Evolutionary conservation across 2,888 invertebrate species (phyloP), one percentile per base, ranked within the genome.

Genomic region (Dusona sp.): DNA sequence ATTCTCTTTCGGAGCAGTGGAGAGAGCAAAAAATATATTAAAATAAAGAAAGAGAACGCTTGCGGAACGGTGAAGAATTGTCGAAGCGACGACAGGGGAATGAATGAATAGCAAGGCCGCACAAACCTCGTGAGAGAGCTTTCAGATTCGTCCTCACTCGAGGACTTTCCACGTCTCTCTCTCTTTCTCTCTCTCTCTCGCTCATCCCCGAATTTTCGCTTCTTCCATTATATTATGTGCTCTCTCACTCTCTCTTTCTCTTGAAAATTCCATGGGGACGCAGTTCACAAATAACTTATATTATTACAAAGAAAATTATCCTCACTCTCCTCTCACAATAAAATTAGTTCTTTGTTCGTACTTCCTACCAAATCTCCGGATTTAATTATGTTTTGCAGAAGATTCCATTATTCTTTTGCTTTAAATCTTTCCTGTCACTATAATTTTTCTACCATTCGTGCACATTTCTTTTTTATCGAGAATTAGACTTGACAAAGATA

Each of bases 111-210:
- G 64, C 48, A 82, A 64, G 68, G 36, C 82, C 87, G 75, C 89
- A 88, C 85, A 88, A 86, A 88, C 87, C 88, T 84, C 87, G 88
- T 89, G 90, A 90, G 89, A 90, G 89, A 89, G 89, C 86, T 88
- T 89, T 78, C 13, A 29, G 73, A 51, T 74, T 74, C 51, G 54
- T 72, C 67, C 57, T 79, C 42, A 73, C 74, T 70, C 61, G 84
- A 81, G 84, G 78, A 86, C 84, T 83, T 84, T 72, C 64, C 73
- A 68, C 82, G 64, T 83, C 77, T 64, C 78, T 54, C 22, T 4
- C 77, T 67, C 48, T 45, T 70, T 79, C 64, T 65, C 61, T 48
- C n/a, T 29, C 82, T 68, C 29, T 42, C 57, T 29, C 38, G 22
- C 57, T 51, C 19, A 48, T 48, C 42, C 22, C 33, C 65, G 45